These are phyloP conservation scores for Phalanger gymnotis DNA, from an alignment of 2,797 vertebrate species.

Conservation along the genomic window DNA sequence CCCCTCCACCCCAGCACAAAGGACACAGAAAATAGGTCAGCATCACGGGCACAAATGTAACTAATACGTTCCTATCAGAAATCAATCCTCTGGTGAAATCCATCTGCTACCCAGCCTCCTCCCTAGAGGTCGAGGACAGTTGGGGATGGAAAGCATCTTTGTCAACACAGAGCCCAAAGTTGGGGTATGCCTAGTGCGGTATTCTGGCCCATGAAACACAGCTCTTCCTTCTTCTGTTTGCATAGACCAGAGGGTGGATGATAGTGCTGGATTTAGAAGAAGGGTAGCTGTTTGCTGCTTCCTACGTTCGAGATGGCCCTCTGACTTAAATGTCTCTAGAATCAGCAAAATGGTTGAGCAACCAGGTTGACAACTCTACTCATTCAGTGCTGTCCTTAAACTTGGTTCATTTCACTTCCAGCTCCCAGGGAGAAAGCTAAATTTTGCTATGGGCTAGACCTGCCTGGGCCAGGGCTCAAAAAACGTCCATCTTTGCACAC, in stretches of 20 bases:
- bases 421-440: neutral
- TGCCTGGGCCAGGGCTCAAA: neutral
- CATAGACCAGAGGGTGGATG: neutral
- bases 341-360: neutral
- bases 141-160: neutral
- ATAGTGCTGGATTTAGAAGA: neutral
- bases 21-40: constrained; percentile 69
- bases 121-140: neutral
- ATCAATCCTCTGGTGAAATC: neutral
- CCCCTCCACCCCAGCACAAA: constrained; percentile 34
- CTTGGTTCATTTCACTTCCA: neutral
- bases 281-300: neutral
- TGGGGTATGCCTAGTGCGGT: neutral
- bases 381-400: neutral
- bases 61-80: neutral
- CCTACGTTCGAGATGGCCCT: neutral
- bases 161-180: neutral
- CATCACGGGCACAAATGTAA: constrained; percentile 19
- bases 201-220: neutral
- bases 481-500: neutral
- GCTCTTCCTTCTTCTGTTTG: neutral
- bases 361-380: neutral
- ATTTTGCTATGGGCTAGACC: neutral
- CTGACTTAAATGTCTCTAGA: neutral
- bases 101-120: neutral